A percentile compares a stretch with the other conserved stretches of the same genome.
Evolutionary conservation across 2,113 vertebrate species (phyloP).

Genomic region (Sciurus niger): DNA sequence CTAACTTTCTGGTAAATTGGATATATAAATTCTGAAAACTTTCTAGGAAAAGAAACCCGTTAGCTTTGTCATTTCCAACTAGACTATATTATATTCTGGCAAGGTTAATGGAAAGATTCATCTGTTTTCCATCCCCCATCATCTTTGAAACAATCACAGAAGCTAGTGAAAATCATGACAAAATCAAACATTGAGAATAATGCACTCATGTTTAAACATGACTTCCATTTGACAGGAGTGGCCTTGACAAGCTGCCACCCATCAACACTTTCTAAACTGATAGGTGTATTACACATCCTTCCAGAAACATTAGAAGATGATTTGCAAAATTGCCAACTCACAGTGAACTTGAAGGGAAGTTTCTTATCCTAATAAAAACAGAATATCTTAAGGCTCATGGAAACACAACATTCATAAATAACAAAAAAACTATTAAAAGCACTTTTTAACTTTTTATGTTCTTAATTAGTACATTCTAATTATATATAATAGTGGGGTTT

Average conservation of each 20-base stretch:
- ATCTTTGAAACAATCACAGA: conserved; percentile 65
- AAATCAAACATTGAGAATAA: conserved; percentile 68
- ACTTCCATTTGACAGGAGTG: conserved; percentile 66
- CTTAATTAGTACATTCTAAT: no score
- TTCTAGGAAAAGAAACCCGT: background rate
- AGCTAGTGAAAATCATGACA: conserved; percentile 74
- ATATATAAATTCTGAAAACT: conserved; percentile 44
- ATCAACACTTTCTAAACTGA: conserved; percentile 65
- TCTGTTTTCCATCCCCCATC: conserved; percentile 36
- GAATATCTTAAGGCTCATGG: background rate
- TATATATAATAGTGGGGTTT: no score
- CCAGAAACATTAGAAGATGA: conserved; percentile 65
- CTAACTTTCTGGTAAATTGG: conserved; percentile 36
- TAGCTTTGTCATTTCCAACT: conserved; percentile 29
- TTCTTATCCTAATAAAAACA: conserved; percentile 53
- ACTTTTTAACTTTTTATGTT: no score
- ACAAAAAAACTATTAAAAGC: background rate
- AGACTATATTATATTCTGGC: conserved; percentile 38
- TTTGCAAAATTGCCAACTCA: conserved; percentile 75
- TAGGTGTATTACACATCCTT: conserved; percentile 59
- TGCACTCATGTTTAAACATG: conserved; percentile 79
- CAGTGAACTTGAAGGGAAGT: conserved; percentile 40
- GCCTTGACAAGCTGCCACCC: conserved; percentile 58
- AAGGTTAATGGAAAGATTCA: conserved; percentile 72
- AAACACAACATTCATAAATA: background rate